Conservation (phyloP, 2,888 invertebrate species). For the Podabrus alpinus region DNA sequence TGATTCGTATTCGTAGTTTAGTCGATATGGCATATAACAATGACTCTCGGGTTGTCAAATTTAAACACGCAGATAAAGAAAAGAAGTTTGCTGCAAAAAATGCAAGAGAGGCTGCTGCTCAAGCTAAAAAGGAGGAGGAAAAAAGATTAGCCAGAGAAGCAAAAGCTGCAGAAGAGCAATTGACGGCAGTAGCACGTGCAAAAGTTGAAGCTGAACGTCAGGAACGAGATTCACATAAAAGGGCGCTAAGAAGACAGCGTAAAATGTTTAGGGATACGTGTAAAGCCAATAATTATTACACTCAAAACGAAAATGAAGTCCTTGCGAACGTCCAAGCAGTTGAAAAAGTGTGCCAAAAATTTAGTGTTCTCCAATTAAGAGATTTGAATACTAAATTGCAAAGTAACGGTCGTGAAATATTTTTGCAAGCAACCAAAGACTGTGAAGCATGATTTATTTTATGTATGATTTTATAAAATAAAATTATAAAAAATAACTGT, state of each 20-base stretch:
- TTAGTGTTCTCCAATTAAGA: conserved; percentile 74
- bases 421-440: conserved; percentile 68
- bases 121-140: conserved; percentile 82
- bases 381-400: conserved; percentile 74
- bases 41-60: conserved; percentile 90
- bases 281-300: conserved; percentile 82
- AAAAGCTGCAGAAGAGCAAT: conserved; percentile 74
- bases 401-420: conserved; percentile 66
- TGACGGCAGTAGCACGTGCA: conserved; percentile 81
- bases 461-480: too few relatives aligned
- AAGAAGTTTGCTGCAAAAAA: conserved; percentile 85
- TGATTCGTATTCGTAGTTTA: conserved; percentile 83
- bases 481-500: too few relatives aligned
- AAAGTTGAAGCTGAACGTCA: conserved; percentile 80
- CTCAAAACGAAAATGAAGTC: conserved; percentile 70
- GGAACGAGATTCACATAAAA: conserved; percentile 86
- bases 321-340: conserved; percentile 87
- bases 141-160: conserved; percentile 76
- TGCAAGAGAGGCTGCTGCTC: conserved; percentile 83
- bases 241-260: conserved; percentile 83
- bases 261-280: conserved; percentile 79
- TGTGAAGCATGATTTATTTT: conserved; percentile 64
- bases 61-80: conserved; percentile 93
- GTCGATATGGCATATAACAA: conserved; percentile 93
- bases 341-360: conserved; percentile 86